Evolutionary conservation across 2,113 vertebrate genomes (phyloP).

Genomic region (Chloroceryle aenea): DNA sequence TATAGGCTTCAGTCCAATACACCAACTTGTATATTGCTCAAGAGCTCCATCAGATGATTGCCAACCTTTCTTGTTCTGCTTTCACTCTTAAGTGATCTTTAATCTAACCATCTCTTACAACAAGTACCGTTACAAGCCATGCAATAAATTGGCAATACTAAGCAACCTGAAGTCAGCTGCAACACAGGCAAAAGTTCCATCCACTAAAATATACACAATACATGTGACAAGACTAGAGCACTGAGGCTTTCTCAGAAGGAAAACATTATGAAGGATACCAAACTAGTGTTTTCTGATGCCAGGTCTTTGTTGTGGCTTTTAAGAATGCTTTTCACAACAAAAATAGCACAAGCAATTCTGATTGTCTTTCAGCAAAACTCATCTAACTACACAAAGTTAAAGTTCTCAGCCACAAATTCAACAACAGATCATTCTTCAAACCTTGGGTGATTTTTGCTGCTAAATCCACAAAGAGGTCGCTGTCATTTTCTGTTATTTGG

Average conservation of each 20-base stretch:
- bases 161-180: not conserved
- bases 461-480: constrained; percentile 94
- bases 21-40: not conserved
- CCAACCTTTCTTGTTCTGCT: not conserved
- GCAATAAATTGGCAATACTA: not conserved
- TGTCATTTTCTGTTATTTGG: constrained; percentile 80
- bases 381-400: not conserved
- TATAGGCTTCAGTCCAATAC: not conserved
- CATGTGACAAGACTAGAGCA: rapidly evolving
- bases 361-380: not conserved
- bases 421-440: constrained; percentile 46
- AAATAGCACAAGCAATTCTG: not conserved
- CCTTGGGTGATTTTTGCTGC: constrained; percentile 94
- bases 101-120: not conserved
- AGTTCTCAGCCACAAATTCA: not conserved
- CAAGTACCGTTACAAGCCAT: not conserved
- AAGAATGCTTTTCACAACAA: not conserved
- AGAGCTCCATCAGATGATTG: not conserved
- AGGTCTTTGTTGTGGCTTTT: not conserved
- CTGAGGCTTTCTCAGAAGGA: not conserved
- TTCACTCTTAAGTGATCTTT: not conserved
- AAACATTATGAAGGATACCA: not conserved
- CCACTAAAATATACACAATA: not conserved
- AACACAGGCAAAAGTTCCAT: not conserved
- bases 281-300: not conserved